These are phyloP conservation scores for Pomatorhinus ruficollis DNA, from an alignment of 2,113 vertebrate genomes.

Conservation along the genomic window DNA sequence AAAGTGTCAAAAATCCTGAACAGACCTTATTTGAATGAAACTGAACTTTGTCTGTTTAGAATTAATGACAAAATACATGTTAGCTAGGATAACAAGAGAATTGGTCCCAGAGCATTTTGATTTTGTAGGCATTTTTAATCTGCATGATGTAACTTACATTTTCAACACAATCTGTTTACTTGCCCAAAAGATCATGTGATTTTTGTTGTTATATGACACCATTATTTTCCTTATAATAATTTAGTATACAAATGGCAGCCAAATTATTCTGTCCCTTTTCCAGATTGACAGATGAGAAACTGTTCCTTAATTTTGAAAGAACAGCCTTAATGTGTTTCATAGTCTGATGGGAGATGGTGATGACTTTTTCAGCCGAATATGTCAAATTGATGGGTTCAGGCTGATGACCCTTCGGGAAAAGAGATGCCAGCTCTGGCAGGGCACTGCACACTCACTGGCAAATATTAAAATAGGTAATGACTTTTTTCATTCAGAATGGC, in stretches of 20 bases:
- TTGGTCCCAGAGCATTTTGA: not conserved
- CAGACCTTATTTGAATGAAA: not conserved
- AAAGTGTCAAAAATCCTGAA: not conserved
- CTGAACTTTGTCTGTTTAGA: not conserved
- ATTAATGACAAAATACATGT: not conserved
- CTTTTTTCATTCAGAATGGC: not conserved
- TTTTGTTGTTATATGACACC: not conserved
- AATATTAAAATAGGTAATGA: constrained; percentile 47
- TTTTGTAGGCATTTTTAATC: not conserved
- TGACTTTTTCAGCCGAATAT: constrained; percentile 1
- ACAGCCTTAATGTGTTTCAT: constrained; percentile 16
- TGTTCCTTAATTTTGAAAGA: constrained; percentile 56
- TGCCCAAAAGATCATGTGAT: not conserved
- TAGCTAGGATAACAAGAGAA: not conserved
- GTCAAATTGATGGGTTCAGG: constrained; percentile 40
- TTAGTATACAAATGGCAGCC: constrained; percentile 34
- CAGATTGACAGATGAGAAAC: constrained; percentile 51
- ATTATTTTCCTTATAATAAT: constrained; percentile 10
- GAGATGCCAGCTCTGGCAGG: constrained; percentile 29
- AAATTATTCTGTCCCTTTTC: constrained; percentile 64
- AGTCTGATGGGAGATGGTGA: not conserved
- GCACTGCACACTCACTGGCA: not conserved
- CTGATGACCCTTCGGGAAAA: constrained; percentile 19
- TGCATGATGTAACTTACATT: not conserved
- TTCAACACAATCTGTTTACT: not conserved